These are phyloP conservation scores for Odontomachus brunneus DNA, from an alignment of 1,140 invertebrate species.

Conservation along the genomic window DNA sequence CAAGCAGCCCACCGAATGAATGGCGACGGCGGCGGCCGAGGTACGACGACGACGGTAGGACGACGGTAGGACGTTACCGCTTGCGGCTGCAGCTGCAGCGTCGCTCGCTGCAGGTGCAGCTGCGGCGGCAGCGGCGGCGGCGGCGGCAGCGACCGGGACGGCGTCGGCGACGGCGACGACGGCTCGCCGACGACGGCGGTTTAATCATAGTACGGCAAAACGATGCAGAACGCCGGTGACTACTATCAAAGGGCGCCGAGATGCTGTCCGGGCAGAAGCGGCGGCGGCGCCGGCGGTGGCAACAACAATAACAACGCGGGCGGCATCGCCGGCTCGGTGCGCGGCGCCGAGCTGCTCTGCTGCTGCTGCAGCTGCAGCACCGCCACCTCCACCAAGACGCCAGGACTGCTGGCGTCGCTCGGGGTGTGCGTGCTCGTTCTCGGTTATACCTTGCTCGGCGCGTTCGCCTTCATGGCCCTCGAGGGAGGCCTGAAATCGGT, in stretches of 20 bases:
- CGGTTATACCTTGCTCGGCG: conserved; percentile 95
- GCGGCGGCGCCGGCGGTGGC: conserved; percentile 25
- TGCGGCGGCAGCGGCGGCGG: conserved; percentile 67
- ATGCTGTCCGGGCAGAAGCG: conserved; percentile 80
- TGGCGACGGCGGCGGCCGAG: conserved; percentile 51
- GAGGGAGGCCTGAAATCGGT: conserved; percentile 88
- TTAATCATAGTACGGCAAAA: conserved; percentile 52
- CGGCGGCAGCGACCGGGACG: conserved; percentile 62
- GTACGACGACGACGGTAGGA: conserved; percentile 66
- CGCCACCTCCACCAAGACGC: conserved; percentile 82
- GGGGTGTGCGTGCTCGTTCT: conserved; percentile 95
- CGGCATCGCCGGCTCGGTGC: conserved; percentile 72
- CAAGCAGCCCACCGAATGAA: conserved; percentile 72
- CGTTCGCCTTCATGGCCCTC: conserved; percentile 95
- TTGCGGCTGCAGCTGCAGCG: conserved; percentile 80
- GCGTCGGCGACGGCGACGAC: conserved; percentile 69
- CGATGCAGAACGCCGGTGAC: conserved; percentile 81
- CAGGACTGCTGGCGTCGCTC: conserved; percentile 83
- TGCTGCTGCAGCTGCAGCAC: conserved; percentile 82
- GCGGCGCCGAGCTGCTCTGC: conserved; percentile 80
- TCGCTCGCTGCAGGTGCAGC: conserved; percentile 79
- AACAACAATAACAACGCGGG: conserved; percentile 72
- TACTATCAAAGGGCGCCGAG: conserved; percentile 81
- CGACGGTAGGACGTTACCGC: conserved; percentile 74
- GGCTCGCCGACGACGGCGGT: conserved; percentile 55